phyloP scores from a whole-genome alignment of 2,888 invertebrate genomes.

The Pyrrhosoma nymphula region DNA sequence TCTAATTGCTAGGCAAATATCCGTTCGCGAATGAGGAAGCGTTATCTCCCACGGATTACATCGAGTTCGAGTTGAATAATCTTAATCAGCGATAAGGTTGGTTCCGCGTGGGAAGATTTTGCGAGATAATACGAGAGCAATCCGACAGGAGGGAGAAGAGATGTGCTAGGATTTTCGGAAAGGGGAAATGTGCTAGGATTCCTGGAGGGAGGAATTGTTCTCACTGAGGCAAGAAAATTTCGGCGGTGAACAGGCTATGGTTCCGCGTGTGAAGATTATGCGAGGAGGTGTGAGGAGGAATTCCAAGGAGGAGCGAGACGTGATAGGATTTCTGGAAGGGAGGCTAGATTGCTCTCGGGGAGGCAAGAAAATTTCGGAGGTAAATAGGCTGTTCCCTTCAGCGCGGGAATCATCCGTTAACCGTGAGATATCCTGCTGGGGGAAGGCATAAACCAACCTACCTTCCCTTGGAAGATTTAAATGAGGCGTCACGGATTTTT shows the following conservation, averaged over 20 bases:
- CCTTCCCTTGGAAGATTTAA: not conserved
- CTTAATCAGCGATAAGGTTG: not conserved
- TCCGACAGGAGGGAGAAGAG: too few relatives aligned
- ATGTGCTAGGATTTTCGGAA: too few relatives aligned
- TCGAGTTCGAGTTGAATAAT: not conserved
- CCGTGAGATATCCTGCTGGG: not conserved
- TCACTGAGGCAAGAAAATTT: too few relatives aligned
- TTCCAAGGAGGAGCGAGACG: not conserved
- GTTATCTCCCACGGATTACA: not conserved
- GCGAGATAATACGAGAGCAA: too few relatives aligned
- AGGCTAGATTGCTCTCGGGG: not conserved
- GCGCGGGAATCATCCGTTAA: not conserved
- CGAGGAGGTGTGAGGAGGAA: not conserved
- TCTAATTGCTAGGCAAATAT: slow-evolving; percentile 47
- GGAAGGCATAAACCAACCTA: not conserved
- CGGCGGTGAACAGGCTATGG: too few relatives aligned
- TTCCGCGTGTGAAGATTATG: not conserved
- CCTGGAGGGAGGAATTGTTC: too few relatives aligned
- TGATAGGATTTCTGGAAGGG: not conserved
- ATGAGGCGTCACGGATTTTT: slow-evolving; percentile 8
- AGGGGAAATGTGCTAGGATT: too few relatives aligned
- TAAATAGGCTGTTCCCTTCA: not conserved
- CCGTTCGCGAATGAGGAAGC: not conserved
- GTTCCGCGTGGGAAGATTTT: too few relatives aligned
- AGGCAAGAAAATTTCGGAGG: slow-evolving; percentile 13